phyloP scores from a whole-genome alignment of 2,888 invertebrate genomes.

The Eristalinus aeneus region DNA sequence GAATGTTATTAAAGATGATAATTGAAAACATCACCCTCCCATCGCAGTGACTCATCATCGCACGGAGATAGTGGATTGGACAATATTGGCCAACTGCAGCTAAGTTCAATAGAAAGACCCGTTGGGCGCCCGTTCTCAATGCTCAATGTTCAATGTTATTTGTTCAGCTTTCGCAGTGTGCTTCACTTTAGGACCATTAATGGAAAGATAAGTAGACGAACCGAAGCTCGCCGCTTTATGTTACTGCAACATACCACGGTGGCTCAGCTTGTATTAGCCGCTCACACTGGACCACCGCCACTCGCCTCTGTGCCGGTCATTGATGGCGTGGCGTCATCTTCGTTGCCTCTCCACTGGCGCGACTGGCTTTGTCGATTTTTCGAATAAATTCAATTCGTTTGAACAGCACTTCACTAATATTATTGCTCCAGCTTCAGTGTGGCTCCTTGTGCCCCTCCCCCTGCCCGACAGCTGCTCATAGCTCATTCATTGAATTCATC shows the following conservation, averaged over 20 bases:
- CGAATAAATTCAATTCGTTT: constrained; percentile 71
- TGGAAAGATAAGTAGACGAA: constrained; percentile 68
- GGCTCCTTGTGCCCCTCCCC: background rate
- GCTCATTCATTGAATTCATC: constrained; percentile 59
- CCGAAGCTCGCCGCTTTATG: constrained; percentile 37
- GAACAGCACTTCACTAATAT: constrained; percentile 72
- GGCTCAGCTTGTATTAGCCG: constrained; percentile 22
- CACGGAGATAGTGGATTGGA: constrained; percentile 31
- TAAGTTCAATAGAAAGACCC: constrained; percentile 63
- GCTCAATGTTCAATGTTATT: constrained; percentile 54
- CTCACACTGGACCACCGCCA: background rate
- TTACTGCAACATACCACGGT: constrained; percentile 11
- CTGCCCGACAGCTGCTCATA: constrained; percentile 2
- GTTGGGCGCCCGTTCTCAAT: constrained; percentile 50
- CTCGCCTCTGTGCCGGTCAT: background rate
- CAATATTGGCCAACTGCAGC: constrained; percentile 67
- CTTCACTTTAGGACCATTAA: constrained; percentile 67
- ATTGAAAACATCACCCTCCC: constrained; percentile 39
- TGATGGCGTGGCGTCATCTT: constrained; percentile 51
- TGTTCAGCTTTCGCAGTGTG: constrained; percentile 65
- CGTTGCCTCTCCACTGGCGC: constrained; percentile 53
- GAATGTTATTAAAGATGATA: constrained; percentile 69
- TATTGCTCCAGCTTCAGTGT: constrained; percentile 44
- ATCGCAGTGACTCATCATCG: background rate
- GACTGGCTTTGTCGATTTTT: constrained; percentile 68